Percentiles rank a stretch among this genome's conserved stretches.
Evolutionary conservation across 2,888 invertebrate species (phyloP).

Genomic region (Phengaris alcon): DNA sequence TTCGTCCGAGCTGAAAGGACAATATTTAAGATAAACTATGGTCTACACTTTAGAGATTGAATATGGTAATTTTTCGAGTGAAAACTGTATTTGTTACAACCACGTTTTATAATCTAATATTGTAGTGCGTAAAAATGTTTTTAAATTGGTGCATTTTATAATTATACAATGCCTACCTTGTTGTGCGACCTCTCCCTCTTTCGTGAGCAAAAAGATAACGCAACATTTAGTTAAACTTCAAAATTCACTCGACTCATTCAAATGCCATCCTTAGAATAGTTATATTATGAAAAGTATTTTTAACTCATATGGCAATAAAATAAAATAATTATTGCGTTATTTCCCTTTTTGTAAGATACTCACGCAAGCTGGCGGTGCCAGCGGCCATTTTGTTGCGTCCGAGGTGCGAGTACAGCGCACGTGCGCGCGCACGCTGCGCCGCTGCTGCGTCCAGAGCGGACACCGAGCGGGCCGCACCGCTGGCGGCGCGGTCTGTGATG

Average conservation of each 20-base stretch:
- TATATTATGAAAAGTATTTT: too few relatives aligned
- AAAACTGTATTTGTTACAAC: too few relatives aligned
- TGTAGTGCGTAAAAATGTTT: too few relatives aligned
- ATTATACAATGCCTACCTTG: conserved; percentile 75
- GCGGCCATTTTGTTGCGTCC: conserved; percentile 84
- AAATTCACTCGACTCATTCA: not conserved
- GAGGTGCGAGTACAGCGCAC: conserved; percentile 90
- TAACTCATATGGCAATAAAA: too few relatives aligned
- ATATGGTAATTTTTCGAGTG: too few relatives aligned
- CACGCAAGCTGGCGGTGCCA: conserved; percentile 79
- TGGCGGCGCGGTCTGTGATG: conserved; percentile 36
- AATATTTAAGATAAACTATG: not conserved
- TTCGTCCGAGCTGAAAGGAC: conserved; percentile 80
- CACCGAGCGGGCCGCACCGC: conserved; percentile 83
- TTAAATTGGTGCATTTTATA: not conserved
- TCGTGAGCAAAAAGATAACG: conserved; percentile 43
- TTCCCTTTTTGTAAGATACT: conserved; percentile 61
- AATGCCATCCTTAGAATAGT: too few relatives aligned
- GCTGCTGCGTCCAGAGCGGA: conserved; percentile 97
- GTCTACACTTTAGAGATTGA: not conserved
- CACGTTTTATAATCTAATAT: too few relatives aligned
- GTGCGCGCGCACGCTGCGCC: conserved; percentile 90
- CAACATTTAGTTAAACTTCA: conserved; percentile 4
- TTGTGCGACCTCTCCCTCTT: conserved; percentile 82
- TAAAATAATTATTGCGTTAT: not conserved